Evolutionary conservation across 2,888 invertebrate species (phyloP).

Genomic region (Mythimna loreyi): DNA sequence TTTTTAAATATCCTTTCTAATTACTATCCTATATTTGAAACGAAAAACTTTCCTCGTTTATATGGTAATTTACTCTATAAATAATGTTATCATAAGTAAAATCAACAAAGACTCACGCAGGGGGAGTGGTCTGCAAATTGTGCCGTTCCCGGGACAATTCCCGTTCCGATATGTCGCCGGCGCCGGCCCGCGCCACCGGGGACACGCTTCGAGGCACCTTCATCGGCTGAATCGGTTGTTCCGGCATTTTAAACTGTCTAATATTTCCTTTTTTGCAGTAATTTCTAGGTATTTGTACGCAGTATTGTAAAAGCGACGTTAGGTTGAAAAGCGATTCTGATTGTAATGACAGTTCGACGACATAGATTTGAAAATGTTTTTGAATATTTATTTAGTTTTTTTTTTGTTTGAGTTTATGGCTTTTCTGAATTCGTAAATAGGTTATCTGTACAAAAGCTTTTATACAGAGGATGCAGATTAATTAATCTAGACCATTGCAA

Average conservation of each 20-base stretch:
- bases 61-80: not conserved
- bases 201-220: constrained; percentile 81
- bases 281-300: constrained; percentile 18
- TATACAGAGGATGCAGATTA: no score
- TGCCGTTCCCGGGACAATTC: constrained; percentile 82
- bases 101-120: constrained; percentile 72
- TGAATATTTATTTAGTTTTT: constrained; percentile 40
- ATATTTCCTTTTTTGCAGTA: constrained; percentile 4
- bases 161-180: constrained; percentile 85
- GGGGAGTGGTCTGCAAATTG: constrained; percentile 81
- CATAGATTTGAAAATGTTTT: constrained; percentile 59
- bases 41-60: no score
- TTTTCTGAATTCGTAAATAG: not conserved
- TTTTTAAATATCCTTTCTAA: no score
- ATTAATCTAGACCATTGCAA: no score
- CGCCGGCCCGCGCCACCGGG: constrained; percentile 81
- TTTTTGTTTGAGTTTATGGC: constrained; percentile 12
- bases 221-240: constrained; percentile 68
- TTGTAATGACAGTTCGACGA: constrained; percentile 56
- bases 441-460: not conserved
- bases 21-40: no score
- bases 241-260: constrained; percentile 73
- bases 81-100: no score
- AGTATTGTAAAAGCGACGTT: constrained; percentile 13
- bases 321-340: constrained; percentile 40